phyloP scores from a whole-genome alignment of 2,888 invertebrate genomes.

The Diplolepis rosae region DNA sequence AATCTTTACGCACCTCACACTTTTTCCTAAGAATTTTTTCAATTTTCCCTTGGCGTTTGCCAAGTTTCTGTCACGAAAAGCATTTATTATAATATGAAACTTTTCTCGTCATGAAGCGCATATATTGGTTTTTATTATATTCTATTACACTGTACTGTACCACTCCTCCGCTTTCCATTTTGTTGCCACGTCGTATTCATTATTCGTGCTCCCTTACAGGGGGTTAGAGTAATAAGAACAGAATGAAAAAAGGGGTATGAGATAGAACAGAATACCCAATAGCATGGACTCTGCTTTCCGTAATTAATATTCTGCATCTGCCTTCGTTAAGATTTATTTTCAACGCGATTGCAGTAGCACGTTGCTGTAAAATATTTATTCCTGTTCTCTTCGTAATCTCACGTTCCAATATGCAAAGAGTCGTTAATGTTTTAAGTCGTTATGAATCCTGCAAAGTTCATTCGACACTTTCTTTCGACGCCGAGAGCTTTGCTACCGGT shows the following conservation, averaged over 20 bases:
- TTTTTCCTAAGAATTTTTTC: background rate
- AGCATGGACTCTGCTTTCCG: conserved; percentile 16
- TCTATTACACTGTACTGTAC: background rate
- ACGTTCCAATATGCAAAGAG: conserved; percentile 20
- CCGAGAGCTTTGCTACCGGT: background rate
- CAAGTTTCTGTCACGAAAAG: background rate
- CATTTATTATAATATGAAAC: conserved; percentile 10
- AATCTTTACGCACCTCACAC: background rate
- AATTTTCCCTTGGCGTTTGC: background rate
- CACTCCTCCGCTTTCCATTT: conserved; percentile 1
- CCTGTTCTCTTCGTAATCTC: conserved; percentile 5
- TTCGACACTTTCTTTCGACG: background rate
- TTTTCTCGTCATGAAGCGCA: conserved; percentile 6
- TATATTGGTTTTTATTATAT: conserved; percentile 30
- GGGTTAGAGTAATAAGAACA: conserved; percentile 6
- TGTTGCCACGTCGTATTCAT: conserved; percentile 24
- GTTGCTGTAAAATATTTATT: conserved; percentile 11
- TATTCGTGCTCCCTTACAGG: background rate
- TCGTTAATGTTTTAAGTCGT: conserved; percentile 7
- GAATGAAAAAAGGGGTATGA: background rate
- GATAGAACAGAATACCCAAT: conserved; percentile 25
- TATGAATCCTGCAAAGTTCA: background rate
- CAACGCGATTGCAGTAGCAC: background rate
- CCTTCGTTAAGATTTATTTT: conserved; percentile 30
- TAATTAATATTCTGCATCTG: conserved; percentile 32